A percentile compares a stretch with the other conserved stretches of the same genome.
phyloP scores from a whole-genome alignment of 2,888 invertebrate genomes.

The Lamellibrachia columna region DNA sequence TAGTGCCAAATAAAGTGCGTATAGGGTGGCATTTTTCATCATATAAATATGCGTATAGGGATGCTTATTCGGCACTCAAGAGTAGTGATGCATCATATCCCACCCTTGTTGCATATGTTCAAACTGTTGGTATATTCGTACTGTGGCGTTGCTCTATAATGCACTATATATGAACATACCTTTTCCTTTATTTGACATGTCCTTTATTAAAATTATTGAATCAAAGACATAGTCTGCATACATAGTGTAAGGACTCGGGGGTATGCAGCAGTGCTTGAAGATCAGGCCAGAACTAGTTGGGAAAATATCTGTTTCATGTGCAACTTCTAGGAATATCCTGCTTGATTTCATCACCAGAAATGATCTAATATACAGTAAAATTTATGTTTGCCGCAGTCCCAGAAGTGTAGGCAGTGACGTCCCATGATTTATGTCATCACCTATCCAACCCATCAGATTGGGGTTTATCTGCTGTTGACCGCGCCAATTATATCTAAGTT shows the following conservation, averaged over 20 bases:
- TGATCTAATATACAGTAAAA: background rate
- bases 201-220: background rate
- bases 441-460: background rate
- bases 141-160: too few species aligned
- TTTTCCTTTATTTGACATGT: background rate
- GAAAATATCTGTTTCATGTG: background rate
- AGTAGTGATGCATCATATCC: too few species aligned
- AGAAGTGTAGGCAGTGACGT: background rate
- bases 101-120: too few species aligned
- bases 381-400: background rate
- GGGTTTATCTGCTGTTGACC: background rate
- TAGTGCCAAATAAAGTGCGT: too few species aligned
- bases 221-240: background rate
- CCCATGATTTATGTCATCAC: background rate
- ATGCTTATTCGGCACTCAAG: too few species aligned
- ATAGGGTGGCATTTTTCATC: too few species aligned
- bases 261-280: background rate
- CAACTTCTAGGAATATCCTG: background rate
- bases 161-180: background rate
- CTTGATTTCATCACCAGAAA: background rate
- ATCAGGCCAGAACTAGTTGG: background rate
- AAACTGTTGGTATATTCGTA: too few species aligned
- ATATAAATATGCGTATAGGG: too few species aligned
- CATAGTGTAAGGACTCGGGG: background rate
- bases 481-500: background rate